These are phyloP conservation scores for Procambarus clarkii DNA, from an alignment of 1,140 invertebrate species.

Conservation along the genomic window DNA sequence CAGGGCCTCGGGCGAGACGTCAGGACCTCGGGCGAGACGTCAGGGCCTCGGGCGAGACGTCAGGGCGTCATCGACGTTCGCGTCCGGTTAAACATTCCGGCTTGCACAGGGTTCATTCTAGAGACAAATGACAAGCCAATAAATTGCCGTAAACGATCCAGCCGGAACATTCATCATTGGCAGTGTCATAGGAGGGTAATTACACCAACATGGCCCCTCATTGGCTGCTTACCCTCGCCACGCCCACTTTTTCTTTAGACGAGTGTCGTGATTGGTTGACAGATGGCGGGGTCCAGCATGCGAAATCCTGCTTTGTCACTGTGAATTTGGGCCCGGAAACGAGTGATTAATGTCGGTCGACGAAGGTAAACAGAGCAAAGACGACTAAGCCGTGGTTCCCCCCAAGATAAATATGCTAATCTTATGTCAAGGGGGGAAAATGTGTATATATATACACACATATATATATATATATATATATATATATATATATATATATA, in stretches of 20 bases:
- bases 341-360: conserved; percentile 36
- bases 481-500: too few species aligned
- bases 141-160: conserved; percentile 48
- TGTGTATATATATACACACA: neutral
- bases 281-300: conserved; percentile 38
- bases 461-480: too few species aligned
- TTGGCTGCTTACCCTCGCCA: conserved; percentile 42
- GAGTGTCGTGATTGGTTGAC: conserved; percentile 42
- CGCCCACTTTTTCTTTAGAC: conserved; percentile 33
- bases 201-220: conserved; percentile 35
- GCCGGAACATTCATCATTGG: conserved; percentile 46
- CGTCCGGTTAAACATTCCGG: conserved; percentile 33
- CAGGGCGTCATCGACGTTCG: conserved; percentile 13
- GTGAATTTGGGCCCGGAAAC: conserved; percentile 49
- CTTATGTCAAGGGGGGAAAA: neutral
- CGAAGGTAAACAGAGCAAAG: conserved; percentile 9
- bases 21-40: too few species aligned
- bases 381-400: neutral
- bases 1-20: too few species aligned
- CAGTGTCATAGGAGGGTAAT: conserved; percentile 60
- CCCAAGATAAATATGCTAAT: neutral
- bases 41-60: too few species aligned
- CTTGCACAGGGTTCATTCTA: conserved; percentile 7
- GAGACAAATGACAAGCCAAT: conserved; percentile 60
- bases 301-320: conserved; percentile 55